phyloP scores from a whole-genome alignment of 2,797 vertebrate genomes.

The Spondyliosoma cantharus region DNA sequence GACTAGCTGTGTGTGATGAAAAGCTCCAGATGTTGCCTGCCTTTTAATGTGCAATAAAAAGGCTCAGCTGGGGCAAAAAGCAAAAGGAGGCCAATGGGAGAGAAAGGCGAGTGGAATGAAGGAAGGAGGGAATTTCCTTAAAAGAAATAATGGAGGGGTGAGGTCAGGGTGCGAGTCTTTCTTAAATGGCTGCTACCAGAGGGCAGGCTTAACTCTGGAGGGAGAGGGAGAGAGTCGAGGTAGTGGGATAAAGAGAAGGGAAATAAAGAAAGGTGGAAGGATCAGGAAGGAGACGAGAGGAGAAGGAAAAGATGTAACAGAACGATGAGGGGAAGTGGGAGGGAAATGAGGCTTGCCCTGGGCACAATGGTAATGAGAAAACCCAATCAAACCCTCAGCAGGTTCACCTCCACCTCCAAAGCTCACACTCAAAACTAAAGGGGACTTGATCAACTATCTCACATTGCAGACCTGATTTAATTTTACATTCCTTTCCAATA shows the following conservation, averaged over 20 bases:
- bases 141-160: conserved; percentile 85
- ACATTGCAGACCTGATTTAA: not conserved
- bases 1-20: conserved; percentile 85
- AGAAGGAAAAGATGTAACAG: conserved; percentile 41
- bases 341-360: conserved; percentile 4
- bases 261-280: conserved; percentile 35
- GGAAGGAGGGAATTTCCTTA: conserved; percentile 80
- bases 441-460: not conserved
- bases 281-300: conserved; percentile 21
- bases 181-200: conserved; percentile 84
- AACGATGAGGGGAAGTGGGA: conserved; percentile 21
- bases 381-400: conserved; percentile 17
- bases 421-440: not conserved
- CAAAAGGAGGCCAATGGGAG: conserved; percentile 79
- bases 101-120: conserved; percentile 82
- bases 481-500: not conserved
- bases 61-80: conserved; percentile 91
- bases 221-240: conserved; percentile 69
- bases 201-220: conserved; percentile 84
- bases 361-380: conserved; percentile 33
- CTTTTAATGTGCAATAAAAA: conserved; percentile 91
- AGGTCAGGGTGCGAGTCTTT: conserved; percentile 85
- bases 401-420: conserved; percentile 1
- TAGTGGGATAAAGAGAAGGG: conserved; percentile 77
- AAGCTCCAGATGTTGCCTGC: conserved; percentile 92